Evolutionary conservation across 1,140 invertebrate genomes (phyloP).

Genomic region (Acromyrmex charruanus): DNA sequence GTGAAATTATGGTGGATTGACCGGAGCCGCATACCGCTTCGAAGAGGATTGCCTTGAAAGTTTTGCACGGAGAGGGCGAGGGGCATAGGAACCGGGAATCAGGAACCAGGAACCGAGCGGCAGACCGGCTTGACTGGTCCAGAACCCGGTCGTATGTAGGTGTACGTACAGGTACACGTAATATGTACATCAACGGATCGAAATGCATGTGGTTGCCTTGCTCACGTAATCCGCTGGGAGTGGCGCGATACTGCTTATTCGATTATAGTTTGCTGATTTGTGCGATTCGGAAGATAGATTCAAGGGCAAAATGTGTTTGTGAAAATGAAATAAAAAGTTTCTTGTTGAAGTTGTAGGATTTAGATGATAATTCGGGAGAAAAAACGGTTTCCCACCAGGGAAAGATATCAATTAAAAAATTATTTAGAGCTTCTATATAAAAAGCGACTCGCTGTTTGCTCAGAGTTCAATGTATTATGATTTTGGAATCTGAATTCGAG

Average conservation of each 20-base stretch:
- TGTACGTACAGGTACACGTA: slow-evolving; percentile 69
- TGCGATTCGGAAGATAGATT: slow-evolving; percentile 15
- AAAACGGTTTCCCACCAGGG: neutral
- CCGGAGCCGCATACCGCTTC: slow-evolving; percentile 36
- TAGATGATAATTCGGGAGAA: neutral
- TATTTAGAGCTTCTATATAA: neutral
- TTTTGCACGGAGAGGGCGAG: slow-evolving; percentile 64
- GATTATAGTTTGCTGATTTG: slow-evolving; percentile 31
- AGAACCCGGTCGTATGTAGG: slow-evolving; percentile 56
- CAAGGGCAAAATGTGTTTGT: neutral
- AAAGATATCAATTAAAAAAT: neutral
- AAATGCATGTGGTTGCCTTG: slow-evolving; percentile 61
- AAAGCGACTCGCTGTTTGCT: neutral
- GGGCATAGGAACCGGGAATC: slow-evolving; percentile 74
- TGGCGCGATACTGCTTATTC: slow-evolving; percentile 68
- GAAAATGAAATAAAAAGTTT: slow-evolving; percentile 19
- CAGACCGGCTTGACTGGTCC: slow-evolving; percentile 77
- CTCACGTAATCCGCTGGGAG: slow-evolving; percentile 75
- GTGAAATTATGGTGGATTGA: slow-evolving; percentile 64
- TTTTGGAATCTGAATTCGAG: neutral
- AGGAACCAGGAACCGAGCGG: slow-evolving; percentile 74
- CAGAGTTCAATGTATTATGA: neutral
- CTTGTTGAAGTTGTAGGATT: neutral
- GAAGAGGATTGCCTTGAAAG: slow-evolving; percentile 76
- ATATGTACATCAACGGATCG: slow-evolving; percentile 67